phyloP scores from a whole-genome alignment of 2,888 invertebrate species.

The Asteroscopus sphinx region DNA sequence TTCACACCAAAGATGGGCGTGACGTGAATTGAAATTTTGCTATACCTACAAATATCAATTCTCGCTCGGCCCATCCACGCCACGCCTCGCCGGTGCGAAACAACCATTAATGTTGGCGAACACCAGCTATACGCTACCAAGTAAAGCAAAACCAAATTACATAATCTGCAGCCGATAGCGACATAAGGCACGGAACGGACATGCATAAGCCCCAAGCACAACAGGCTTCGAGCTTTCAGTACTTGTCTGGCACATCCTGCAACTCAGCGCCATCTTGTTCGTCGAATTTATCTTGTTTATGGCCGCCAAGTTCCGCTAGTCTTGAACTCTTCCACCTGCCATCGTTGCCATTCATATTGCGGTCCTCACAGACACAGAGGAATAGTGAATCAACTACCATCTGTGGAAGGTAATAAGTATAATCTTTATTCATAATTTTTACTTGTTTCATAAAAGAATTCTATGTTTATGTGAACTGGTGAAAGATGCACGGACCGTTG shows the following conservation, averaged over 20 bases:
- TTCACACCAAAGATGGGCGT: no score
- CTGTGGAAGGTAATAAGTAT: conserved; percentile 80
- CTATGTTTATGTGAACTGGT: no score
- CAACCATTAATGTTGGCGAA: no score
- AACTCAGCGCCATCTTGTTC: conserved; percentile 72
- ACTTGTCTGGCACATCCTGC: conserved; percentile 80
- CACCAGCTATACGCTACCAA: conserved; percentile 1
- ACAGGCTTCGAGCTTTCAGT: conserved; percentile 64
- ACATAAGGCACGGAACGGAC: conserved; percentile 49
- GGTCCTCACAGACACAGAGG: conserved; percentile 98
- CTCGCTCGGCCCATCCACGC: no score
- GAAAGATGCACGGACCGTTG: no score
- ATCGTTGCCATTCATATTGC: conserved; percentile 94
- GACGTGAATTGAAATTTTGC: no score
- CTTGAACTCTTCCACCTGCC: conserved; percentile 91
- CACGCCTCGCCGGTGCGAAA: no score
- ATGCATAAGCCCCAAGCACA: conserved; percentile 52
- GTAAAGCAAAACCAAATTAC: conserved; percentile 48
- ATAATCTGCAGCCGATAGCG: conserved; percentile 44
- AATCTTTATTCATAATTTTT: background rate
- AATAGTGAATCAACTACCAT: conserved; percentile 98
- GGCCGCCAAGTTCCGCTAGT: conserved; percentile 89
- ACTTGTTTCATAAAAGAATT: background rate
- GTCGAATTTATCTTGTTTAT: conserved; percentile 58
- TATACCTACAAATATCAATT: no score